Conservation (phyloP, 2,888 invertebrate species). For the Acanthoscelides obtectus region DNA sequence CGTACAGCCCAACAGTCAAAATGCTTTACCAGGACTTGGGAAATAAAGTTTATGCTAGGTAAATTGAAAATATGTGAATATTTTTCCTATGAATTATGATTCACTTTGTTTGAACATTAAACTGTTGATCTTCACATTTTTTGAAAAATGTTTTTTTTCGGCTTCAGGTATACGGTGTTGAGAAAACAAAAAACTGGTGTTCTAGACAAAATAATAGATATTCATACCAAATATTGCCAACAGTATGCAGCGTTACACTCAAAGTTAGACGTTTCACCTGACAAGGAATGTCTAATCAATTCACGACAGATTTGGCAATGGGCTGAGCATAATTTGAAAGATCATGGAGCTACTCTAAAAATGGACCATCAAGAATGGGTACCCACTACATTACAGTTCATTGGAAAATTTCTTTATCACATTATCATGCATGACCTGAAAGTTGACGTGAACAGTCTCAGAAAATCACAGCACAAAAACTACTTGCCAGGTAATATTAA, state of each 20-base stretch:
- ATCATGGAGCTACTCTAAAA: slow-evolving; percentile 35
- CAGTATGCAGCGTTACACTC: slow-evolving; percentile 31
- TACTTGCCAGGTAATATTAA: slow-evolving; percentile 51
- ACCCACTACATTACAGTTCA: slow-evolving; percentile 53
- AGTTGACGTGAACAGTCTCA: slow-evolving; percentile 70
- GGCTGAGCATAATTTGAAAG: slow-evolving; percentile 49
- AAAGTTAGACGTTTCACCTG: slow-evolving; percentile 32
- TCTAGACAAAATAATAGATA: slow-evolving; percentile 55
- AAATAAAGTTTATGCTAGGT: slow-evolving; percentile 58
- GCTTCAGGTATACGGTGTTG: slow-evolving; percentile 29
- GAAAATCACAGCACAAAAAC: slow-evolving; percentile 54
- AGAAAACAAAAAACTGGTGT: slow-evolving; percentile 62
- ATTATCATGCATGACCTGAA: slow-evolving; percentile 82
- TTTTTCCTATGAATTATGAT: no score
- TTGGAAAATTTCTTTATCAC: slow-evolving; percentile 83
- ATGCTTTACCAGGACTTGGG: slow-evolving; percentile 66
- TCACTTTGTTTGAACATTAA: no score
- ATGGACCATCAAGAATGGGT: slow-evolving; percentile 62
- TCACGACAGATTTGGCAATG: slow-evolving; percentile 71
- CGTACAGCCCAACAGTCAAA: slow-evolving; percentile 67
- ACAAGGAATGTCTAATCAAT: slow-evolving; percentile 44
- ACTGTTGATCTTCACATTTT: no score
- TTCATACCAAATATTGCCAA: slow-evolving; percentile 41
- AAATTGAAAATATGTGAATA: slow-evolving; percentile 49
- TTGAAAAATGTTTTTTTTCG: neutral